phyloP scores from a whole-genome alignment of 2,797 vertebrate genomes.

The Oceanodroma leucorhoa region DNA sequence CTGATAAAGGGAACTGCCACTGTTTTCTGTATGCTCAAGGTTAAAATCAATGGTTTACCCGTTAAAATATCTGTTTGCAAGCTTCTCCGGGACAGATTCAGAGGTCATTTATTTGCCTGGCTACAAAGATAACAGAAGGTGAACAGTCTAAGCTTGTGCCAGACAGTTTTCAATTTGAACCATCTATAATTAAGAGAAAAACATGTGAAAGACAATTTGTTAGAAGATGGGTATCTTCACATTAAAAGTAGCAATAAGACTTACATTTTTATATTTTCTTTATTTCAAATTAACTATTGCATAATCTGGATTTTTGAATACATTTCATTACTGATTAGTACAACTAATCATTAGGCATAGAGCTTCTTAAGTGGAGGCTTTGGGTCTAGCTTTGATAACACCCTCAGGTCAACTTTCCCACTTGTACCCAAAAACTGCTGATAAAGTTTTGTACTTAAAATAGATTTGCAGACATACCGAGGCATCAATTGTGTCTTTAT shows the following conservation, averaged over 20 bases:
- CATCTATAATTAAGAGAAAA: neutral
- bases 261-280: neutral
- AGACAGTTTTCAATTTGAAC: conserved; percentile 20
- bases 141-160: neutral
- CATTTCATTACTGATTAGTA: neutral
- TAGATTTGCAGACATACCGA: neutral
- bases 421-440: neutral
- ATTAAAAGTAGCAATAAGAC: neutral
- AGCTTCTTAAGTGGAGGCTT: neutral
- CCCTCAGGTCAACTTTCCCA: neutral
- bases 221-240: neutral
- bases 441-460: neutral
- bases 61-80: conserved; percentile 52
- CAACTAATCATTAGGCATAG: neutral
- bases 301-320: neutral
- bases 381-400: neutral
- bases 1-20: conserved; percentile 54
- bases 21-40: conserved; percentile 47
- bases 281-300: neutral
- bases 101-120: conserved; percentile 14
- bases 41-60: conserved; percentile 58
- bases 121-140: conserved; percentile 11
- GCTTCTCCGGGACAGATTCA: neutral
- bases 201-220: neutral
- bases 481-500: neutral